Conservation (phyloP, 1,140 invertebrate species). For the Tenebrio molitor region DNA sequence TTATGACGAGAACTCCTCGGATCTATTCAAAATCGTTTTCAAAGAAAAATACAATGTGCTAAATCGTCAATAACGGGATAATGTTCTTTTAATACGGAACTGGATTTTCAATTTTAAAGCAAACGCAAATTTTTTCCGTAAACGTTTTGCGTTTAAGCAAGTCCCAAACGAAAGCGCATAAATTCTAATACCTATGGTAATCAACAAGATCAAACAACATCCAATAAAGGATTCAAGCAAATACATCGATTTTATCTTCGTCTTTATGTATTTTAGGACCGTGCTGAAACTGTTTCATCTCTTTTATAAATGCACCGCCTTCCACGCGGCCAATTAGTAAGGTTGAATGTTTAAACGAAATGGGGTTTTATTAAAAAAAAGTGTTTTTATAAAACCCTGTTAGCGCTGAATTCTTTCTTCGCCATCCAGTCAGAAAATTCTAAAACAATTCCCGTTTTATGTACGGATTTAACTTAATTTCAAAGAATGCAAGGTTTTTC, state of each 20-base stretch:
- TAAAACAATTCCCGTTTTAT: no score
- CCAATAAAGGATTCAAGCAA: not conserved
- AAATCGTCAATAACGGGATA: not conserved
- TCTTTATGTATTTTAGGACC: not conserved
- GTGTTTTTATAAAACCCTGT: not conserved
- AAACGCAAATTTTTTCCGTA: not conserved
- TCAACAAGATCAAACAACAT: conserved; percentile 4
- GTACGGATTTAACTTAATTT: no score
- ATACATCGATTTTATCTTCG: conserved; percentile 2
- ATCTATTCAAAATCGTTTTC: not conserved
- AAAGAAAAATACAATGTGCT: not conserved
- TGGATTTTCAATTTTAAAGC: not conserved
- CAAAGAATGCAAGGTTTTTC: conserved; percentile 4
- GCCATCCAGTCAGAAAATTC: no score
- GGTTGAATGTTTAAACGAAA: not conserved
- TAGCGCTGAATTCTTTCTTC: not conserved
- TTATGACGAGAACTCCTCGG: conserved; percentile 1
- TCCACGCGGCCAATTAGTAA: not conserved
- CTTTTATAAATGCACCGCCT: not conserved
- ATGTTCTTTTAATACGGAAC: not conserved
- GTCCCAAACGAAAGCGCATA: not conserved
- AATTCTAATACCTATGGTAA: conserved; percentile 7
- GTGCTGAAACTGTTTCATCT: not conserved
- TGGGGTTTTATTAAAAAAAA: not conserved
- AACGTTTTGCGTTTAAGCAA: not conserved